phyloP scores from a whole-genome alignment of 2,888 invertebrate genomes.

The Apomyelois bistriatella region DNA sequence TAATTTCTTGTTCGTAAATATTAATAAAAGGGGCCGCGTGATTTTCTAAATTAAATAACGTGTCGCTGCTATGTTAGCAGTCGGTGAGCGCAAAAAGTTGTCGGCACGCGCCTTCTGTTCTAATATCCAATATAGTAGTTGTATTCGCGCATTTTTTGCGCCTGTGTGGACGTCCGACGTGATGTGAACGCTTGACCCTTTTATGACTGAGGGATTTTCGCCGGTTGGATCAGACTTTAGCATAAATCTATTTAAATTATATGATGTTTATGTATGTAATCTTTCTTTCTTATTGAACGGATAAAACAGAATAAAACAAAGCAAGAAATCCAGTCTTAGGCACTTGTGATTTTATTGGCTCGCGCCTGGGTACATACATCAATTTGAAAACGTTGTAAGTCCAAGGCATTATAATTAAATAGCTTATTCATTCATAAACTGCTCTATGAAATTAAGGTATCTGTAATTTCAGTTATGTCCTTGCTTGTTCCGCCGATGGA shows the following conservation, averaged over 20 bases:
- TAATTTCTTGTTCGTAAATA: conserved; percentile 3
- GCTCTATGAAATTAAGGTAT: too few species aligned
- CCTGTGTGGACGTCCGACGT: conserved; percentile 44
- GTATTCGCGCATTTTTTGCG: conserved; percentile 64
- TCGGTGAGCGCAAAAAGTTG: conserved; percentile 48
- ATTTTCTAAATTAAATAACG: conserved; percentile 55
- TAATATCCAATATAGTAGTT: conserved; percentile 78
- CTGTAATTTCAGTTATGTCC: too few species aligned
- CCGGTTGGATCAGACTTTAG: conserved; percentile 30
- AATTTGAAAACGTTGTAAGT: too few species aligned
- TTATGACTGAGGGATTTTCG: conserved; percentile 60
- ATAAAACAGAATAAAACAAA: too few species aligned
- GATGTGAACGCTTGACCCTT: conserved; percentile 73
- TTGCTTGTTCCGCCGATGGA: too few species aligned
- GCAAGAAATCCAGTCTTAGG: too few species aligned
- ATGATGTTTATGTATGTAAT: background rate
- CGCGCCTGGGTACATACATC: too few species aligned
- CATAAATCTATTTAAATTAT: conserved; percentile 9
- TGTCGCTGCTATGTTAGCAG: conserved; percentile 33
- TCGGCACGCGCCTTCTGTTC: conserved; percentile 71
- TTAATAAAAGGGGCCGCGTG: conserved; percentile 12
- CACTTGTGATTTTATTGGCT: too few species aligned
- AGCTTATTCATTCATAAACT: too few species aligned
- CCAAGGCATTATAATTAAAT: too few species aligned
- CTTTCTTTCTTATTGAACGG: too few species aligned